Evolutionary conservation across 2,888 invertebrate species (phyloP).

Genomic region (Drosophila pegasa): DNA sequence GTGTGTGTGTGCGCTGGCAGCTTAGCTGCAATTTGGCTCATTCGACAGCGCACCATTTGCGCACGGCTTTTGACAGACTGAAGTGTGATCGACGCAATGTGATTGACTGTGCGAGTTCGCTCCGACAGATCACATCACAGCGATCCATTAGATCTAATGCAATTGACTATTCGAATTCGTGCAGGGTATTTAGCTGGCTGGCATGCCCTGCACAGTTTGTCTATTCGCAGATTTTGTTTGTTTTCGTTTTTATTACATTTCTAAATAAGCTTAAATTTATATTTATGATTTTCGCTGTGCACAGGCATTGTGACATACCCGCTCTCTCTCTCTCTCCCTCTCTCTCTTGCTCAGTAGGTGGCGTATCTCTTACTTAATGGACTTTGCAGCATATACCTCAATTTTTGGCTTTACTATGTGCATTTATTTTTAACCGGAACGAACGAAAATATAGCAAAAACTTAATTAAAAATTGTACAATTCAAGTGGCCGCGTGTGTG

Average conservation of each 20-base stretch:
- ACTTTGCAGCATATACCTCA: constrained; percentile 35
- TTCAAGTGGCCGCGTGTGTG: constrained; percentile 39
- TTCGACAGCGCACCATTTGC: constrained; percentile 37
- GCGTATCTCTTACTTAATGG: constrained; percentile 27
- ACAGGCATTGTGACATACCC: constrained; percentile 27
- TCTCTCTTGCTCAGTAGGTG: neutral
- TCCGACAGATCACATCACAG: neutral
- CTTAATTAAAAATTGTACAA: constrained; percentile 68
- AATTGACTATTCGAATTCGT: neutral
- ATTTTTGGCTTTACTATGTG: constrained; percentile 58
- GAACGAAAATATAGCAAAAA: constrained; percentile 43
- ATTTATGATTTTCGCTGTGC: constrained; percentile 54
- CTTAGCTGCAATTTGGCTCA: constrained; percentile 50
- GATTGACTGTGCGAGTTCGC: constrained; percentile 5
- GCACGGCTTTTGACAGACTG: constrained; percentile 20
- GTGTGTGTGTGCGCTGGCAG: constrained; percentile 35
- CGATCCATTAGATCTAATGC: neutral
- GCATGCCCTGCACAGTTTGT: constrained; percentile 4
- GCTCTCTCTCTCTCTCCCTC: neutral
- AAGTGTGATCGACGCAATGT: constrained; percentile 7
- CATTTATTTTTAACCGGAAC: constrained; percentile 64
- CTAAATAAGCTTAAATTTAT: constrained; percentile 71
- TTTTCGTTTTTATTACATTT: constrained; percentile 34
- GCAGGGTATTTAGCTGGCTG: constrained; percentile 20
- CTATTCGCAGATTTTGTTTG: constrained; percentile 6